Conservation (phyloP, 2,888 invertebrate genomes). For the Troides oblongomaculatus region DNA sequence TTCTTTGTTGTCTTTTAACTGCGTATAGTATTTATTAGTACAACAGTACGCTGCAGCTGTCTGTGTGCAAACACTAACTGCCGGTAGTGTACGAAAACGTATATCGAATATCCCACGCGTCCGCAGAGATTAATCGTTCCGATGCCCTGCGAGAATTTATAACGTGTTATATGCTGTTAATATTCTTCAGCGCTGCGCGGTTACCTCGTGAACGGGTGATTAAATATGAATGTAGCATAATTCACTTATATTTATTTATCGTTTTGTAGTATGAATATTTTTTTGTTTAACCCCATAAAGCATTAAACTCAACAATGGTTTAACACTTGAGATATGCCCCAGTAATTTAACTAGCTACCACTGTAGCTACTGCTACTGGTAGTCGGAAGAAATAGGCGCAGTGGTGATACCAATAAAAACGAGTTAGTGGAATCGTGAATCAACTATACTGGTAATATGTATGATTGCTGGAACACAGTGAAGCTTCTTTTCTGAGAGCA, state of each 20-base stretch:
- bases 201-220: not conserved
- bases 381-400: too few species aligned
- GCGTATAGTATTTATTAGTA: not conserved
- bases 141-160: slow-evolving; percentile 19
- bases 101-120: slow-evolving; percentile 22
- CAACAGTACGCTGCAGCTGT: not conserved
- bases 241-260: not conserved
- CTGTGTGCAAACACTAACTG: not conserved
- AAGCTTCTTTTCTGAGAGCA: too few species aligned
- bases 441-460: too few species aligned
- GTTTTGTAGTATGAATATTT: not conserved
- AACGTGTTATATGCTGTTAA: slow-evolving; percentile 4
- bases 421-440: too few species aligned
- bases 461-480: too few species aligned
- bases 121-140: slow-evolving; percentile 21
- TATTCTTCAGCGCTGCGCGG: slow-evolving; percentile 3
- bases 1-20: too few species aligned
- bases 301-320: too few species aligned
- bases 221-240: not conserved
- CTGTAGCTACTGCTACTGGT: too few species aligned
- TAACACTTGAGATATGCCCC: too few species aligned
- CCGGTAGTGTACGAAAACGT: slow-evolving; percentile 19
- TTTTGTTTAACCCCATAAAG: not conserved
- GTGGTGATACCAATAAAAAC: too few species aligned
- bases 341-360: too few species aligned